phyloP scores from a whole-genome alignment of 2,797 vertebrate species.

The Danio kyathit region DNA sequence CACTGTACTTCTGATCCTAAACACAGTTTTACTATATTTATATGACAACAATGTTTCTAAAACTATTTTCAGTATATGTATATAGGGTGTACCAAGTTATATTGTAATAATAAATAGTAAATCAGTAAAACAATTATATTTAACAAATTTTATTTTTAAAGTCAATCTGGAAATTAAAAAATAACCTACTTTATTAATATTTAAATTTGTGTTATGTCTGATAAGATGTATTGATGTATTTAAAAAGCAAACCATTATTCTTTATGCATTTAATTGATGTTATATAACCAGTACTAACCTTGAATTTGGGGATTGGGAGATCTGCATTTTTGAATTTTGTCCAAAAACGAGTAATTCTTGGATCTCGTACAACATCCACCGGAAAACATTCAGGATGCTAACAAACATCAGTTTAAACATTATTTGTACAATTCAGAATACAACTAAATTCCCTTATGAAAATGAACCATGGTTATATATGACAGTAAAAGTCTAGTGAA shows the following conservation, averaged over 20 bases:
- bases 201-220: not conserved
- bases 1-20: too few species aligned
- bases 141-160: too few species aligned
- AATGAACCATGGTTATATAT: too few species aligned
- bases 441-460: not conserved
- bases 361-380: slow-evolving; percentile 89
- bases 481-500: too few species aligned
- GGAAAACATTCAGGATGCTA: slow-evolving; percentile 91
- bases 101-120: too few species aligned
- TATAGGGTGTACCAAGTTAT: too few species aligned
- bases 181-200: too few species aligned
- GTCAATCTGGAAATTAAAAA: too few species aligned
- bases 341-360: slow-evolving; percentile 92
- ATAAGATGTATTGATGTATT: not conserved
- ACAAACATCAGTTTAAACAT: slow-evolving; percentile 31
- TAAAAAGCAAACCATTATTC: not conserved
- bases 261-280: not conserved
- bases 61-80: too few species aligned
- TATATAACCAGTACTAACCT: slow-evolving; percentile 69
- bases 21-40: too few species aligned
- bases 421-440: not conserved
- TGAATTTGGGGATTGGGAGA: slow-evolving; percentile 89
- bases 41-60: too few species aligned
- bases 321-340: slow-evolving; percentile 87
- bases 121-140: too few species aligned